Base-by-base conservation (phyloP, 2,888 invertebrate species). In the Aphrophora alni region DNA sequence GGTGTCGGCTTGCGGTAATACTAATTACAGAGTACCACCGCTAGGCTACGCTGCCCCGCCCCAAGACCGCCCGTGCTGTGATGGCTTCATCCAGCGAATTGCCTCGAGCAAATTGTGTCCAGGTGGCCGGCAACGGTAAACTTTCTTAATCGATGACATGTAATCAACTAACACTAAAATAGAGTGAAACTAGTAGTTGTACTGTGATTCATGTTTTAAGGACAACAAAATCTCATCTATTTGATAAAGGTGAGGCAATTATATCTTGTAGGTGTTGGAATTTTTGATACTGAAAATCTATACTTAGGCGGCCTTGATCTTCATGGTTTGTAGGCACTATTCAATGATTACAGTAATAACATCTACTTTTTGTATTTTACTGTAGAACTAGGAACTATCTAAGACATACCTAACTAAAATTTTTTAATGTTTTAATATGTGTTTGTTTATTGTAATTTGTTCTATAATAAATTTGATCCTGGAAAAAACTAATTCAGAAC, bases 1-100 rank as follows among this genome's bases (percentile, higher is more conserved):
- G 59, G 59, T 59, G 59, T 59, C 59, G 59, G 59, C 59, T 59
- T 59, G 59, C 59, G 59, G 59, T 59, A 59, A n/a, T 59, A 59
- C 59, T 59, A 59, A 59, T 59, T 59, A 59, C 59, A 59, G 59
- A 59, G 59, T 59, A 59, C 59, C 59, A 59, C 59, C 59, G 59
- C 59, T 59, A 59, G 59, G 59, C 59, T 59, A 59, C 59, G 59
- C 59, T 59, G 44, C 59, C 21, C 59, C 21, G 59, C 59, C 59
- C 59, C 33, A 8, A 33, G 33, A 33, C 33, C 59, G 59, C 59
- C 59, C 59, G 59, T 59, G 59, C 12, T 21, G 59, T 59, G 59
- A 59, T 59, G 59, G 59, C 59, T 59, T 59, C 59, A 59, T 59
- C 59, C 59, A 5, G 59, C n/a, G 21, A 21, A 59, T n/a, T 21